Evolutionary conservation across 2,888 invertebrate species (phyloP).

Genomic region (Crossocerus cetratus): DNA sequence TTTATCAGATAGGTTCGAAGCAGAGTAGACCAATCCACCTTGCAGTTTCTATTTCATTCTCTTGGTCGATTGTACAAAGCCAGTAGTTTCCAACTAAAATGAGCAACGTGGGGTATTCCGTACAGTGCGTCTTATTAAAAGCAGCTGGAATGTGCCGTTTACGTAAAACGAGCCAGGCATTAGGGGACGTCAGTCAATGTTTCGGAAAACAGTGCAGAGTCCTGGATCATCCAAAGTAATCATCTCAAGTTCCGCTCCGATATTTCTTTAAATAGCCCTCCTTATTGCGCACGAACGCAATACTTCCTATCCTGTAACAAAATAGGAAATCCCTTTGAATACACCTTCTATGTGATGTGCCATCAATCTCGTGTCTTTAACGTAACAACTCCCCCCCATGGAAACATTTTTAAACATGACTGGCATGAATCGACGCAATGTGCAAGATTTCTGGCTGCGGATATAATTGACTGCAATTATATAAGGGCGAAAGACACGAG

Average conservation of each 20-base stretch:
- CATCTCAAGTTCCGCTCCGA: conserved; percentile 24
- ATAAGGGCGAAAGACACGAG: conserved; percentile 18
- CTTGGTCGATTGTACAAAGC: conserved; percentile 41
- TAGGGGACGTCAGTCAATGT: conserved; percentile 61
- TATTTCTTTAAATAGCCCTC: conserved; percentile 33
- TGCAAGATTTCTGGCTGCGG: conserved; percentile 1
- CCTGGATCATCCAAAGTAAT: conserved; percentile 33
- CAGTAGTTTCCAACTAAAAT: conserved; percentile 36
- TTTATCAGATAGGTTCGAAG: conserved; percentile 23
- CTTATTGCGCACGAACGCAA: conserved; percentile 70
- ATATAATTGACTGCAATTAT: no score
- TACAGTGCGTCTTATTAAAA: conserved; percentile 60
- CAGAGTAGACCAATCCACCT: conserved; percentile 38
- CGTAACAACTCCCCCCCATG: background rate
- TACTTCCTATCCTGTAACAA: conserved; percentile 75
- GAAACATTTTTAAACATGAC: background rate
- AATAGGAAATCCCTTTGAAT: conserved; percentile 52
- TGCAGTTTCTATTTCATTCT: conserved; percentile 31
- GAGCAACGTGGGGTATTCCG: conserved; percentile 42
- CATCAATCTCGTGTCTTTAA: conserved; percentile 22
- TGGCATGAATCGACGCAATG: background rate
- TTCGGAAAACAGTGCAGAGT: conserved; percentile 64
- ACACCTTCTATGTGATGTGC: background rate
- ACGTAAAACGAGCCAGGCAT: conserved; percentile 57
- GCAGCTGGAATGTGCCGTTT: conserved; percentile 73